phyloP scores from a whole-genome alignment of 2,888 invertebrate genomes.

The Parapristionchus giblindavisi region DNA sequence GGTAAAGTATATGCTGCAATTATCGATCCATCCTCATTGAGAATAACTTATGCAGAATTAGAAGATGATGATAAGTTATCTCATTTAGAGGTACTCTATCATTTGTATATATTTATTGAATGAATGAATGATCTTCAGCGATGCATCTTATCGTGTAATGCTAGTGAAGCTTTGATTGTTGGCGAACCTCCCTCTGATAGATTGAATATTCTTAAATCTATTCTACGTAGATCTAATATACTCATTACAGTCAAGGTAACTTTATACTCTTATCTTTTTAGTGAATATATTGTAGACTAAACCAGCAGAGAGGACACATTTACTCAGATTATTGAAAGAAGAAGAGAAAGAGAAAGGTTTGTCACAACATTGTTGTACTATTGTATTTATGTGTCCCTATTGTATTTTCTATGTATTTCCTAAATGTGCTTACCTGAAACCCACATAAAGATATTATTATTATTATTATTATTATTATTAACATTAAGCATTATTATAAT shows the following conservation, averaged over 20 bases:
- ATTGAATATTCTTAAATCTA: slow-evolving; percentile 1
- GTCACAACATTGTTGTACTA: neutral
- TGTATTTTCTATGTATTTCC: too few relatives aligned
- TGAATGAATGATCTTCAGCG: neutral
- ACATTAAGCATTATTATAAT: too few relatives aligned
- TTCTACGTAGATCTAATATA: slow-evolving; percentile 19
- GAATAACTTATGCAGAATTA: slow-evolving; percentile 19
- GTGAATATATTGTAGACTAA: slow-evolving; percentile 8
- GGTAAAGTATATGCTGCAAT: slow-evolving; percentile 7
- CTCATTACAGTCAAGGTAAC: slow-evolving; percentile 8
- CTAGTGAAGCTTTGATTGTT: slow-evolving; percentile 19
- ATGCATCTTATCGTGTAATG: slow-evolving; percentile 17
- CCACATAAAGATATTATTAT: too few relatives aligned
- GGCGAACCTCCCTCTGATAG: slow-evolving; percentile 20
- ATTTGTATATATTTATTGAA: too few relatives aligned
- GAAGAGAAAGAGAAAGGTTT: slow-evolving; percentile 20
- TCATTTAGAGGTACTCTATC: slow-evolving; percentile 34
- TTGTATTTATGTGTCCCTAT: neutral
- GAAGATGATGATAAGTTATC: slow-evolving; percentile 33
- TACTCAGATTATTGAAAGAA: slow-evolving; percentile 1
- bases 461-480: too few relatives aligned
- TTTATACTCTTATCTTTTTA: neutral
- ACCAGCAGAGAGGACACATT: neutral
- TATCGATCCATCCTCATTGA: slow-evolving; percentile 26
- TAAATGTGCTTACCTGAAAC: too few relatives aligned